Evolutionary conservation across 2,113 vertebrate species (phyloP).

Genomic region (Sebastes schlegelii): DNA sequence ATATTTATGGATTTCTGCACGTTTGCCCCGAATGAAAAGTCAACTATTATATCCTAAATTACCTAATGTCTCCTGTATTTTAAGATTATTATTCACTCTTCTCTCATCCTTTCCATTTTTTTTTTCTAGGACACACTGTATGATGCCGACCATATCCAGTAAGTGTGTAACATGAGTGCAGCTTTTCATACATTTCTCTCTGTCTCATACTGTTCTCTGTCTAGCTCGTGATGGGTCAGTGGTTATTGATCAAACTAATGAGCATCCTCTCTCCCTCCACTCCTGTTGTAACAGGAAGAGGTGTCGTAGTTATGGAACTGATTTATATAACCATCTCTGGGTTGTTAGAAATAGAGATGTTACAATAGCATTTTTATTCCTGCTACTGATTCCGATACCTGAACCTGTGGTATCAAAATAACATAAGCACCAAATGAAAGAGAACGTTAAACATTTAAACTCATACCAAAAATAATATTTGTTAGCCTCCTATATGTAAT

Average conservation of each 20-base stretch:
- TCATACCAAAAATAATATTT: not conserved
- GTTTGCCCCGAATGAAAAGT: not conserved
- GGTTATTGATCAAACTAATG: conserved; percentile 57
- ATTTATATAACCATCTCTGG: conserved; percentile 38
- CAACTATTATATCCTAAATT: not conserved
- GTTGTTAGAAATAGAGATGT: not conserved
- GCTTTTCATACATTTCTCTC: not conserved
- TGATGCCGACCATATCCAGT: conserved; percentile 77
- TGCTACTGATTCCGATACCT: too few relatives aligned
- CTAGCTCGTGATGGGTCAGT: conserved; percentile 21
- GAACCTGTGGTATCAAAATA: not conserved
- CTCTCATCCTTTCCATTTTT: conserved; percentile 28
- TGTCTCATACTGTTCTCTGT: not conserved
- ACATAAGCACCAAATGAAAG: not conserved
- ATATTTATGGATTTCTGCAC: not conserved
- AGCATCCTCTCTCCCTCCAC: conserved; percentile 9
- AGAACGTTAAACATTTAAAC: not conserved
- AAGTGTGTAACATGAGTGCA: conserved; percentile 53
- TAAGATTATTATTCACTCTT: not conserved
- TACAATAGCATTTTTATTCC: too few relatives aligned
- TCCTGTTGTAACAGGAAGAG: conserved; percentile 10
- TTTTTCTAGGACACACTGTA: conserved; percentile 66
- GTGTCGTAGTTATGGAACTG: conserved; percentile 25
- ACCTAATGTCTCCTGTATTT: not conserved
- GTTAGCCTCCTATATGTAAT: not conserved